A percentile compares a stretch with the other conserved stretches of the same genome.
These are phyloP conservation scores for Argopecten irradians DNA, from an alignment of 1,140 invertebrate species.

Conservation along the genomic window DNA sequence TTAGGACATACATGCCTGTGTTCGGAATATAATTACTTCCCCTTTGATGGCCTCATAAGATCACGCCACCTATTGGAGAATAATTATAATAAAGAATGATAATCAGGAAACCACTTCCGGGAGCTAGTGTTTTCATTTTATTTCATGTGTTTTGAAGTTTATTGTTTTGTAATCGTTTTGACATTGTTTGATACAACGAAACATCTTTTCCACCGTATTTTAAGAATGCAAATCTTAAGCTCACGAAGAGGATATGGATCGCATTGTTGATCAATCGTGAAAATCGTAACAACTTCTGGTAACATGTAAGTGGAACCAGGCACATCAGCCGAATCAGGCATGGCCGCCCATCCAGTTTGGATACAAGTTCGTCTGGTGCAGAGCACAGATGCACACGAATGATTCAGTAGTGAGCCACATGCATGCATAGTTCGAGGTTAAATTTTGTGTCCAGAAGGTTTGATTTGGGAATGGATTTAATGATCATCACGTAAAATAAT, in stretches of 20 bases:
- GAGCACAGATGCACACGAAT: not conserved
- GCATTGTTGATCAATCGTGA: not conserved
- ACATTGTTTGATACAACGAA: not conserved
- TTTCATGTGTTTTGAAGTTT: conserved; percentile 10
- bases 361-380: not conserved
- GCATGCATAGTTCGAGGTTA: not conserved
- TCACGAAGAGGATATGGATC: not conserved
- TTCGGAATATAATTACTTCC: not conserved
- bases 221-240: not conserved
- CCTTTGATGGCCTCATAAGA: not conserved
- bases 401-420: not conserved
- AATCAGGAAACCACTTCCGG: not conserved
- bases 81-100: conserved; percentile 24
- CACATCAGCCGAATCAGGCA: not conserved
- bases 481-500: too few relatives aligned
- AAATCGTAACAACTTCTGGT: not conserved
- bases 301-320: not conserved
- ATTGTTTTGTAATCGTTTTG: not conserved
- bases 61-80: conserved; percentile 1
- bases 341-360: not conserved
- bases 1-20: too few relatives aligned
- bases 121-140: not conserved
- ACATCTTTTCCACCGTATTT: not conserved
- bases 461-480: too few relatives aligned
- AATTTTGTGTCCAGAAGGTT: not conserved